Evolutionary conservation across 2,888 invertebrate genomes (phyloP).

Genomic region (Cheilosia variabilis): DNA sequence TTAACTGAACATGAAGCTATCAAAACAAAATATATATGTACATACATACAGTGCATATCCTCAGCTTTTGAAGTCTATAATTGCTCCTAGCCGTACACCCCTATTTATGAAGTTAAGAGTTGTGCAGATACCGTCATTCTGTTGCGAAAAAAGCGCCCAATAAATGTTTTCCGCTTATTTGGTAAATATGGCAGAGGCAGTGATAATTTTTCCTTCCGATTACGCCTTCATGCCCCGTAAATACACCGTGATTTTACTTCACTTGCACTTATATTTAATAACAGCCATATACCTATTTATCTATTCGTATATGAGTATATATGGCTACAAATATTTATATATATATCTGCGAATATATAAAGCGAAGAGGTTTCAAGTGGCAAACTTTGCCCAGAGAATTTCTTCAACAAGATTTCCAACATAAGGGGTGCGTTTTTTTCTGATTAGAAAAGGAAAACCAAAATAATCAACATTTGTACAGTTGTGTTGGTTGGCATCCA

Average conservation of each 20-base stretch:
- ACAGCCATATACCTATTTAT: constrained; percentile 61
- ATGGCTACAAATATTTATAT: constrained; percentile 18
- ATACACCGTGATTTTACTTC: constrained; percentile 59
- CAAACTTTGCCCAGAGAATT: constrained; percentile 35
- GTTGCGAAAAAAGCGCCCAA: constrained; percentile 12
- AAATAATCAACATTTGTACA: neutral
- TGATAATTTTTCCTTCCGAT: constrained; percentile 39
- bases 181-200: constrained; percentile 20
- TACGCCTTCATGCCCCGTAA: constrained; percentile 51
- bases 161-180: constrained; percentile 23
- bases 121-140: constrained; percentile 44
- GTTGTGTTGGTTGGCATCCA: constrained; percentile 3
- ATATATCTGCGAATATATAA: constrained; percentile 34
- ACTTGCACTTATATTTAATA: constrained; percentile 69
- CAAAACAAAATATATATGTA: constrained; percentile 55
- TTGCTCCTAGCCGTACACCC: constrained; percentile 42
- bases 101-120: constrained; percentile 39
- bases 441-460: neutral
- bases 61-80: constrained; percentile 46
- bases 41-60: constrained; percentile 72
- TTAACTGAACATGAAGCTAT: constrained; percentile 22
- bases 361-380: constrained; percentile 34
- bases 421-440: constrained; percentile 36
- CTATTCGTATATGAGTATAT: constrained; percentile 50
- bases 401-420: constrained; percentile 13